A percentile compares a stretch with the other conserved stretches of the same genome.
Evolutionary conservation across 1,140 invertebrate genomes (phyloP).

Genomic region (Cyclargus thomasi): DNA sequence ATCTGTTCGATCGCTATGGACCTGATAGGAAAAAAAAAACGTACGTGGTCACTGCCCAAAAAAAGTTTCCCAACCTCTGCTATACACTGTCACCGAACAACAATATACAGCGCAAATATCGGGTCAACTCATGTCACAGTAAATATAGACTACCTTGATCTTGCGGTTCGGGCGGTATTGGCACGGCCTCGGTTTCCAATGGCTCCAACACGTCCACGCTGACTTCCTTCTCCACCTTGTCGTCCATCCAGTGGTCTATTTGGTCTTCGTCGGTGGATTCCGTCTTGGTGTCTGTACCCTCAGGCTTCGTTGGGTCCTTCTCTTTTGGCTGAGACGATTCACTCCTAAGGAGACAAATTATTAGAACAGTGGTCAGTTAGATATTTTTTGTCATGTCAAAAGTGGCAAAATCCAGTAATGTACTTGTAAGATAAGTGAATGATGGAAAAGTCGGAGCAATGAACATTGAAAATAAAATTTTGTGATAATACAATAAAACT

Average conservation of each 20-base stretch:
- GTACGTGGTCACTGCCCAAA: no score
- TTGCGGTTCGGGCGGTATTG: neutral
- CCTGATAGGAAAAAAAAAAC: no score
- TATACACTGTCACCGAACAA: no score
- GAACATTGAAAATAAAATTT: no score
- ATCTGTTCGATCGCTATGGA: no score
- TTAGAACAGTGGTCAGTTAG: no score
- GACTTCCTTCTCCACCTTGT: constrained; percentile 25
- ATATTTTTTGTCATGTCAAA: no score
- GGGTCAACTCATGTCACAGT: neutral
- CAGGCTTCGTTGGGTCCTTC: constrained; percentile 31
- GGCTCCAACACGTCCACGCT: neutral
- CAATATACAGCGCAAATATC: constrained; percentile 15
- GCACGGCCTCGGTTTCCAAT: neutral
- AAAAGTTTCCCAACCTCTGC: no score
- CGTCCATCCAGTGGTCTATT: constrained; percentile 33
- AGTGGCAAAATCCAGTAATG: no score
- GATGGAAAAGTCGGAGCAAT: no score
- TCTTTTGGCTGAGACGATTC: constrained; percentile 47
- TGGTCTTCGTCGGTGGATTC: constrained; percentile 34
- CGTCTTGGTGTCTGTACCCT: constrained; percentile 24
- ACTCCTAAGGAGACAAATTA: constrained; percentile 32
- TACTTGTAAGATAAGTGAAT: no score
- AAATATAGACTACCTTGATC: neutral
- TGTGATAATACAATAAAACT: no score